phyloP scores from a whole-genome alignment of 2,797 vertebrate genomes.

The Naso thynnoides region DNA sequence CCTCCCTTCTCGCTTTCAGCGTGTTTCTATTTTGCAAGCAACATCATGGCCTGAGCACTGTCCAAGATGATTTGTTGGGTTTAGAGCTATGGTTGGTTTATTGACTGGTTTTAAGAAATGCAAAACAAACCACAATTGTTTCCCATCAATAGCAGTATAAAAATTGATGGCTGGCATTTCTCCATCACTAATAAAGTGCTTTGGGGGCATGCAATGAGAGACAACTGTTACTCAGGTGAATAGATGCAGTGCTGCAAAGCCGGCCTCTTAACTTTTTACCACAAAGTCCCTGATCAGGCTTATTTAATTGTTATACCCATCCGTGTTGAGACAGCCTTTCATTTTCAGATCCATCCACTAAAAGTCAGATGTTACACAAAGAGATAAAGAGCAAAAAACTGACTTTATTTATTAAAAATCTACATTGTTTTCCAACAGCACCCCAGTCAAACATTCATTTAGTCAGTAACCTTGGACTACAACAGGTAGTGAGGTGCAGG shows the following conservation, averaged over 20 bases:
- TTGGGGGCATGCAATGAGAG: not conserved
- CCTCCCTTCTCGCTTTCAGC: no score
- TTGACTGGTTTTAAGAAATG: no score
- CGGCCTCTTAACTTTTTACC: not conserved
- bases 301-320: not conserved
- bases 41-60: no score
- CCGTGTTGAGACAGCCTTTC: not conserved
- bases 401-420: slow-evolving; percentile 1
- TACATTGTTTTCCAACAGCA: slow-evolving; percentile 15
- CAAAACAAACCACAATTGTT: no score
- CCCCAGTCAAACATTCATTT: slow-evolving; percentile 8
- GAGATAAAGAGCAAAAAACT: not conserved
- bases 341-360: not conserved
- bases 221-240: not conserved
- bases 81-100: no score
- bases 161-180: no score
- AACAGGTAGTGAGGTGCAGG: slow-evolving; percentile 56
- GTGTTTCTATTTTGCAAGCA: no score
- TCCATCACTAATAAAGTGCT: no score
- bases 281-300: not conserved
- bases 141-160: no score
- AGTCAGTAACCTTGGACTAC: slow-evolving; percentile 44
- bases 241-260: not conserved
- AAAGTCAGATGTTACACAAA: not conserved
- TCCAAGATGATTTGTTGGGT: no score